Evolutionary conservation across 2,797 vertebrate species (phyloP).

Genomic region (Crenichthys baileyi): DNA sequence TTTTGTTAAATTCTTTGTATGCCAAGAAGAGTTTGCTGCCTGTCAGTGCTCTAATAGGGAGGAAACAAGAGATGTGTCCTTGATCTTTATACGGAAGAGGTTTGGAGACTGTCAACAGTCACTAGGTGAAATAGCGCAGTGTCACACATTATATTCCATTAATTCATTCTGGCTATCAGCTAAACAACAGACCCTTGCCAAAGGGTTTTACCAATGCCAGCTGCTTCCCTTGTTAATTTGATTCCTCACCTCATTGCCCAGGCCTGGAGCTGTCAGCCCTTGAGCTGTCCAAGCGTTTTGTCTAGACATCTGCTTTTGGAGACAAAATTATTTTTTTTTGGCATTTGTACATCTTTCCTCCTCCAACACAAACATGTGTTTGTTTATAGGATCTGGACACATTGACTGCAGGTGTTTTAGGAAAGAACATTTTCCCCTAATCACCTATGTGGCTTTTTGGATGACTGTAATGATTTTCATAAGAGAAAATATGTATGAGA

Average conservation of each 20-base stretch:
- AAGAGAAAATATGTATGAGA: slow-evolving; percentile 2
- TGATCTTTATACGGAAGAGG: slow-evolving; percentile 15
- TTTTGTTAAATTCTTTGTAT: slow-evolving; percentile 17
- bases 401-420: slow-evolving; percentile 28
- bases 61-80: slow-evolving; percentile 18
- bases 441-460: neutral
- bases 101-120: slow-evolving; percentile 27
- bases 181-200: slow-evolving; percentile 62
- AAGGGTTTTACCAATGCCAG: slow-evolving; percentile 61
- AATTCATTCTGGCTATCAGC: slow-evolving; percentile 60
- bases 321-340: slow-evolving; percentile 51
- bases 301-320: slow-evolving; percentile 51
- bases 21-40: slow-evolving; percentile 2
- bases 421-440: slow-evolving; percentile 7
- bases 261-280: slow-evolving; percentile 41
- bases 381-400: slow-evolving; percentile 20
- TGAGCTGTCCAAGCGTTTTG: slow-evolving; percentile 46
- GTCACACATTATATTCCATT: slow-evolving; percentile 60
- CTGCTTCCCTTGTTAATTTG: slow-evolving; percentile 71
- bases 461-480: neutral
- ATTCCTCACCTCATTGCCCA: slow-evolving; percentile 59
- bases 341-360: slow-evolving; percentile 18
- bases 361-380: slow-evolving; percentile 11
- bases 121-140: slow-evolving; percentile 44
- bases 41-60: slow-evolving; percentile 6